These are phyloP conservation scores for Diachasma alloeum DNA, from an alignment of 1,140 invertebrate species.

Conservation along the genomic window DNA sequence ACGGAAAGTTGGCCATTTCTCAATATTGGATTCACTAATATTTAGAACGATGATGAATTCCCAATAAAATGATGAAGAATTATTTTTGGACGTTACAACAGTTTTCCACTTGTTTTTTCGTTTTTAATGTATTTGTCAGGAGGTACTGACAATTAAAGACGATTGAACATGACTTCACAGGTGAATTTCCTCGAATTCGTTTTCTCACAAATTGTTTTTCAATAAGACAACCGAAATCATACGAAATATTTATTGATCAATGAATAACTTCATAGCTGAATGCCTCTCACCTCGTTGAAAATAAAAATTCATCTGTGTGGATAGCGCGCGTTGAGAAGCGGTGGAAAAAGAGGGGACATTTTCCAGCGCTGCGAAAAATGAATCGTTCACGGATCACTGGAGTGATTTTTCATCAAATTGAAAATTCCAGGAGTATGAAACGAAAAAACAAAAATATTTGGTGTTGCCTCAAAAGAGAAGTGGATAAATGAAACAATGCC, in stretches of 20 bases:
- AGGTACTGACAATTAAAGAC: no score
- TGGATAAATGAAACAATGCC: slow-evolving; percentile 1
- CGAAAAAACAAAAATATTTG: neutral
- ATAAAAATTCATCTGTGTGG: neutral
- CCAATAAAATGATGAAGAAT: no score
- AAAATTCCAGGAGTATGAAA: neutral
- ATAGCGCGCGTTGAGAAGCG: neutral
- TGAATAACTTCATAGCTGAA: slow-evolving; percentile 5
- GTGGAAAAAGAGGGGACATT: neutral
- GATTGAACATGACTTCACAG: no score
- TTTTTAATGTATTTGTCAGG: no score
- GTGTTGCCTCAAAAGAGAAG: neutral
- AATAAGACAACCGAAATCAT: neutral
- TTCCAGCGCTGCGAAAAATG: neutral
- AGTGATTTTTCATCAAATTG: slow-evolving; percentile 18
- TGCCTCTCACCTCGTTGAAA: neutral
- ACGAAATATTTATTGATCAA: slow-evolving; percentile 14
- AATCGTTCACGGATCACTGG: slow-evolving; percentile 18
- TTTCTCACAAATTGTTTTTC: neutral
- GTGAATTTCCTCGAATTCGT: neutral
- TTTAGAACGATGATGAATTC: no score
- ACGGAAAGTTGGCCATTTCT: no score
- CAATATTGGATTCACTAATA: no score
- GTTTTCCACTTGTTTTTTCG: no score
- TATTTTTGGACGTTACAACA: no score